Conservation (phyloP, 1,140 invertebrate species). For the Notospermus geniculatus region DNA sequence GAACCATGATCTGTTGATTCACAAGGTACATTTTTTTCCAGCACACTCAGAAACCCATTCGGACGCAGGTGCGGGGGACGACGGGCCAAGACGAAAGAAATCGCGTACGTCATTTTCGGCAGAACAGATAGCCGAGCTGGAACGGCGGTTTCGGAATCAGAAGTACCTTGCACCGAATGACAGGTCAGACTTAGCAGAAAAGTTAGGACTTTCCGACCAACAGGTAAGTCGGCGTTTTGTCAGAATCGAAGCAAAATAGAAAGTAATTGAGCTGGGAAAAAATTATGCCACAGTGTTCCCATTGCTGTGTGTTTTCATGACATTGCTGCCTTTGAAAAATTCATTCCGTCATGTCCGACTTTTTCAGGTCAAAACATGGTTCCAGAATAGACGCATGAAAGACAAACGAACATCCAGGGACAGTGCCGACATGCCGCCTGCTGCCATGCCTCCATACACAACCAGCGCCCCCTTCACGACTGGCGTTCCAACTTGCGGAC, state of each 20-base stretch:
- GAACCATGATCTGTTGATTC: too few relatives aligned
- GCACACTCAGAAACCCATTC: conserved; percentile 7
- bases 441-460: too few relatives aligned
- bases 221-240: too few relatives aligned
- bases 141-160: conserved; percentile 92
- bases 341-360: background rate
- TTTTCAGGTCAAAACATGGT: conserved; percentile 53
- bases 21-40: too few relatives aligned
- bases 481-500: too few relatives aligned
- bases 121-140: conserved; percentile 94
- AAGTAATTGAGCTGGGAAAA: too few relatives aligned
- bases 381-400: conserved; percentile 55
- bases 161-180: conserved; percentile 95
- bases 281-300: too few relatives aligned
- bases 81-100: conserved; percentile 70
- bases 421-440: conserved; percentile 19
- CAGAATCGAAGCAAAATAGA: too few relatives aligned
- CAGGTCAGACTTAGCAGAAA: conserved; percentile 88
- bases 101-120: conserved; percentile 96
- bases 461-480: too few relatives aligned
- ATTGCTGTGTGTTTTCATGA: too few relatives aligned
- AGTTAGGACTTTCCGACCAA: conserved; percentile 83
- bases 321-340: too few relatives aligned
- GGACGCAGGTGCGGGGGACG: conserved; percentile 61
- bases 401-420: conserved; percentile 39